phyloP scores from a whole-genome alignment of 2,113 vertebrate species.

The Callithrix jacchus region DNA sequence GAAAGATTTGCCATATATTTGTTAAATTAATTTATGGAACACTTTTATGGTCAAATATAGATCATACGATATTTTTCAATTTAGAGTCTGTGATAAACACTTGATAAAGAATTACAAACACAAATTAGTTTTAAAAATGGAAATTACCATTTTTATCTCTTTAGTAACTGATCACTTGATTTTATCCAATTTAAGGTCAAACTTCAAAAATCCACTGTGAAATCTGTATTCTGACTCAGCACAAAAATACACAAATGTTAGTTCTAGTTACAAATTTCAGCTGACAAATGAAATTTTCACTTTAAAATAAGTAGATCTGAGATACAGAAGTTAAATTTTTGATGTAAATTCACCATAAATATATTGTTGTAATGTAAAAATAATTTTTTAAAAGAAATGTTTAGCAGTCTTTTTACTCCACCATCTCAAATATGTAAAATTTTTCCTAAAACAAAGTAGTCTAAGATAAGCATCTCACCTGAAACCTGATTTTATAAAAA shows the following conservation, averaged over 20 bases:
- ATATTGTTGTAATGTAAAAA: constrained; percentile 65
- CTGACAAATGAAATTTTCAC: constrained; percentile 33
- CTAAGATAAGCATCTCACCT: constrained; percentile 47
- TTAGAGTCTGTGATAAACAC: constrained; percentile 27
- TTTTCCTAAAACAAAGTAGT: constrained; percentile 41
- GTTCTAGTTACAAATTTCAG: constrained; percentile 50
- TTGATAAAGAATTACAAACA: constrained; percentile 37
- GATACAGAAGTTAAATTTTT: constrained; percentile 43
- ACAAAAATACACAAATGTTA: constrained; percentile 51
- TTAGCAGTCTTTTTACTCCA: constrained; percentile 22
- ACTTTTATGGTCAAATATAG: constrained; percentile 31
- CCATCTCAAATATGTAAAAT: not conserved
- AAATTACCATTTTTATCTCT: constrained; percentile 30
- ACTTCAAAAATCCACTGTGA: constrained; percentile 42
- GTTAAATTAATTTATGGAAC: constrained; percentile 37
- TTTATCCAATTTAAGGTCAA: constrained; percentile 46
- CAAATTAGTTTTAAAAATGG: not conserved
- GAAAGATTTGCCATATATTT: constrained; percentile 58
- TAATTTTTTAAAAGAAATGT: constrained; percentile 53
- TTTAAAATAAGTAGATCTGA: constrained; percentile 21
- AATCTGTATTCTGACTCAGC: constrained; percentile 31
- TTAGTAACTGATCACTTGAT: constrained; percentile 29
- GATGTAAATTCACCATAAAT: constrained; percentile 38
- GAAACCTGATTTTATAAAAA: constrained; percentile 49
- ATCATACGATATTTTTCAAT: not conserved